Evolutionary conservation across 2,113 vertebrate species (phyloP).

Genomic region (Accipiter cooperii): DNA sequence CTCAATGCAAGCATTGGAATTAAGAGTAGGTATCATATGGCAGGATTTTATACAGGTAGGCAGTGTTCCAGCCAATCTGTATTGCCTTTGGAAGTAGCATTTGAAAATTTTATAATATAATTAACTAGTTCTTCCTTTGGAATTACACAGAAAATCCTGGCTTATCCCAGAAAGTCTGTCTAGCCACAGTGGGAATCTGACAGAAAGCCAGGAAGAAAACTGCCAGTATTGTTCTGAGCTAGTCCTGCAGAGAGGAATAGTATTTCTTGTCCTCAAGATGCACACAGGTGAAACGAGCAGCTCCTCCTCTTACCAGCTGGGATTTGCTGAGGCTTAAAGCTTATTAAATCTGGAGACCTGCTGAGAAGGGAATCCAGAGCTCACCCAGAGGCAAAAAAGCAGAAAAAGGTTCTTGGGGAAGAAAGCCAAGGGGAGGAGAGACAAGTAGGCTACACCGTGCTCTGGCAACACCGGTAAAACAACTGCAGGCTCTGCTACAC

Average conservation of each 20-base stretch:
- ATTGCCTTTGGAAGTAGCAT: background rate
- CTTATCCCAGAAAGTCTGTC: background rate
- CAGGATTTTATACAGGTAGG: background rate
- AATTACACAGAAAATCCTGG: background rate
- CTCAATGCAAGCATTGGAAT: background rate
- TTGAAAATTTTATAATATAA: background rate
- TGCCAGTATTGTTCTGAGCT: background rate
- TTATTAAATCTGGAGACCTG: background rate
- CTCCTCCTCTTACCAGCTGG: background rate
- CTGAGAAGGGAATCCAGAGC: background rate
- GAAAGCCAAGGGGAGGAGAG: background rate
- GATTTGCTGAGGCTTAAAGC: background rate
- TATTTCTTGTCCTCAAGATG: background rate
- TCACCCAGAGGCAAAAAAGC: background rate
- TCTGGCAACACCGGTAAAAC: background rate
- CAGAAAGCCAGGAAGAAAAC: background rate
- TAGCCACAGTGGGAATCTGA: background rate
- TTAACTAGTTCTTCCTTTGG: background rate
- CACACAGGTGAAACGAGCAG: background rate
- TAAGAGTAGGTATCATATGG: background rate
- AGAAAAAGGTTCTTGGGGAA: background rate
- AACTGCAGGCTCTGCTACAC: background rate
- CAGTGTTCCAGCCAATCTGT: background rate
- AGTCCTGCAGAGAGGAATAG: background rate
- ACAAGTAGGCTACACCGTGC: background rate